phyloP scores from a whole-genome alignment of 2,797 vertebrate species.

The Enoplosus armatus region DNA sequence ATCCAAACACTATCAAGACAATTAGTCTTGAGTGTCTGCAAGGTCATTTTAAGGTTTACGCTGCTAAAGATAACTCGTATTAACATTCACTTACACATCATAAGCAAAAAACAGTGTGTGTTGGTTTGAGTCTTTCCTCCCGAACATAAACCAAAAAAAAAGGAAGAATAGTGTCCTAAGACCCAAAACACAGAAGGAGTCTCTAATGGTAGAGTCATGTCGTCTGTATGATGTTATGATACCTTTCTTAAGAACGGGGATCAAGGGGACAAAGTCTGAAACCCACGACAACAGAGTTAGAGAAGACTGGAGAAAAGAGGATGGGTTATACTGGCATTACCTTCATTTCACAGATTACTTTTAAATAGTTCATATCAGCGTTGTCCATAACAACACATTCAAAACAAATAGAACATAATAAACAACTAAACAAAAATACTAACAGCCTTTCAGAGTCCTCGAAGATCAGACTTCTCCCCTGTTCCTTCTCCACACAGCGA shows the following conservation, averaged over 20 bases:
- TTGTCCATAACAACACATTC: slow-evolving; percentile 59
- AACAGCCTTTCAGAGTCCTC: slow-evolving; percentile 72
- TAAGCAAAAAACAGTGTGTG: neutral
- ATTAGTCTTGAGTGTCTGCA: neutral
- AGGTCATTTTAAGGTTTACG: slow-evolving; percentile 5
- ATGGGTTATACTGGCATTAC: slow-evolving; percentile 76
- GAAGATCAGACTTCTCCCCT: slow-evolving; percentile 54
- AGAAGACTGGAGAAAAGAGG: slow-evolving; percentile 31
- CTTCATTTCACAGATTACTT: slow-evolving; percentile 79
- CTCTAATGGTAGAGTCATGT: neutral
- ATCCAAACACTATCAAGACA: neutral
- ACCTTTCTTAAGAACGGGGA: neutral
- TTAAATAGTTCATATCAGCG: slow-evolving; percentile 83
- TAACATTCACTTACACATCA: neutral
- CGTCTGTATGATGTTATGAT: neutral
- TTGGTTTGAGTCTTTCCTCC: neutral
- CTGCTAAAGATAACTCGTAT: neutral
- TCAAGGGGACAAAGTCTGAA: slow-evolving; percentile 13
- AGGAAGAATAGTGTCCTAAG: slow-evolving; percentile 4
- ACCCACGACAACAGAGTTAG: slow-evolving; percentile 18
- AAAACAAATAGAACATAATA: slow-evolving; percentile 63
- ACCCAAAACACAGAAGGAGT: neutral
- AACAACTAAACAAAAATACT: slow-evolving; percentile 68
- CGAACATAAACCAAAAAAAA: neutral
- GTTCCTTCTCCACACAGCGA: slow-evolving; percentile 46